Conservation (phyloP, 1,140 invertebrate genomes). For the Lycorma delicatula region DNA sequence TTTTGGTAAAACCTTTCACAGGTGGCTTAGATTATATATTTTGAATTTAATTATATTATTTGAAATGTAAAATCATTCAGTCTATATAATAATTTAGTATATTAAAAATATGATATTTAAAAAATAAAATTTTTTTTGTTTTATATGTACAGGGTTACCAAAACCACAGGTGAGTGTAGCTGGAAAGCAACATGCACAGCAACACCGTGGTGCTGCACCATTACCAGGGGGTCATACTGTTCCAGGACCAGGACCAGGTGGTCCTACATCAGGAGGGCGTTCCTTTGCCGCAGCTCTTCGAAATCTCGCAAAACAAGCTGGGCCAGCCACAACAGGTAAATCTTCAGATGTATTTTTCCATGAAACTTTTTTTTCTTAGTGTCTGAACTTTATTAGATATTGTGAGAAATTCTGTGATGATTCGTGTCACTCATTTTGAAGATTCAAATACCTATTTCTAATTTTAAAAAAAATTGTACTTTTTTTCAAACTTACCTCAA, state of each 20-base stretch:
- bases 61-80: no score
- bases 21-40: no score
- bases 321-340: slow-evolving; percentile 38
- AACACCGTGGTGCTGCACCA: background rate
- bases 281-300: slow-evolving; percentile 70
- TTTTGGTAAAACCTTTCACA: no score
- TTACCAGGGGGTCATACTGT: slow-evolving; percentile 41
- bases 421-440: no score
- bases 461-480: no score
- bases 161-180: slow-evolving; percentile 6
- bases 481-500: no score
- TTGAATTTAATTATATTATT: no score
- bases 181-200: background rate
- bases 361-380: background rate
- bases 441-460: no score
- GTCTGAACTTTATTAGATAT: background rate
- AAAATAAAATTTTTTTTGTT: no score
- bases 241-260: slow-evolving; percentile 40
- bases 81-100: no score
- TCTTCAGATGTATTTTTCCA: background rate
- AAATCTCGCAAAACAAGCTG: slow-evolving; percentile 71
- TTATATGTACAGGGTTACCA: slow-evolving; percentile 41
- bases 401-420: background rate
- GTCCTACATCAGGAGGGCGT: slow-evolving; percentile 19
- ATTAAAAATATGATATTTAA: no score